A percentile compares a stretch with the other conserved stretches of the same genome.
These are phyloP conservation scores for Philereme transversata DNA, from an alignment of 2,888 invertebrate genomes.

Conservation along the genomic window DNA sequence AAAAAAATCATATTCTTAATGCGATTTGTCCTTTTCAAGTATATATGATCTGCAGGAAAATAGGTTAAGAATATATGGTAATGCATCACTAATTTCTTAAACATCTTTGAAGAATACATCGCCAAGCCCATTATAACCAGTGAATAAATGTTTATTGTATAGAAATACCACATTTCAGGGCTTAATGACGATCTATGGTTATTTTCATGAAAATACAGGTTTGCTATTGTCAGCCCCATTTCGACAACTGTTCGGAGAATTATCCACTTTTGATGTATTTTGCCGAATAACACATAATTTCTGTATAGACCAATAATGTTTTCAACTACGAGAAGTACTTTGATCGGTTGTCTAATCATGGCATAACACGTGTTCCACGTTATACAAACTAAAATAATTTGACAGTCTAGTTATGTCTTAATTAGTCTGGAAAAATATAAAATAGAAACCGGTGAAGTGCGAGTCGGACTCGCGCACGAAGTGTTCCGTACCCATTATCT, in stretches of 20 bases:
- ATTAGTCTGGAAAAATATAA: too few relatives aligned
- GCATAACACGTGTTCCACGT: too few relatives aligned
- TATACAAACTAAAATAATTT: too few relatives aligned
- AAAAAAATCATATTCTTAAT: slow-evolving; percentile 2
- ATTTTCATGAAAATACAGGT: neutral
- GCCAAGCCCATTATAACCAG: neutral
- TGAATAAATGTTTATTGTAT: neutral
- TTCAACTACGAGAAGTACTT: slow-evolving; percentile 15
- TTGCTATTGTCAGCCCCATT: neutral
- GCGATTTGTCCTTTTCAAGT: neutral
- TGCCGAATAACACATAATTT: slow-evolving; percentile 24
- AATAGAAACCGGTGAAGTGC: too few relatives aligned
- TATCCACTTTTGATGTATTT: slow-evolving; percentile 10
- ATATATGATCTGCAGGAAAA: slow-evolving; percentile 7
- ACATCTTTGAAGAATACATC: slow-evolving; percentile 12
- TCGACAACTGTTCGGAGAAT: slow-evolving; percentile 14
- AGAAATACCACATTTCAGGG: slow-evolving; percentile 4
- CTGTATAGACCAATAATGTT: slow-evolving; percentile 23
- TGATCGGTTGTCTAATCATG: slow-evolving; percentile 13
- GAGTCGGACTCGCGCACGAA: too few relatives aligned
- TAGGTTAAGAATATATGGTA: slow-evolving; percentile 5
- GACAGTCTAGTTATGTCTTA: too few relatives aligned
- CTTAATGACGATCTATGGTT: neutral
- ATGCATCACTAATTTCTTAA: slow-evolving; percentile 12
- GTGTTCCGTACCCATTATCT: too few relatives aligned